Percentiles rank a stretch among this genome's conserved stretches.
These are phyloP conservation scores for Leiothrix lutea DNA, from an alignment of 2,113 vertebrate species.

Conservation along the genomic window DNA sequence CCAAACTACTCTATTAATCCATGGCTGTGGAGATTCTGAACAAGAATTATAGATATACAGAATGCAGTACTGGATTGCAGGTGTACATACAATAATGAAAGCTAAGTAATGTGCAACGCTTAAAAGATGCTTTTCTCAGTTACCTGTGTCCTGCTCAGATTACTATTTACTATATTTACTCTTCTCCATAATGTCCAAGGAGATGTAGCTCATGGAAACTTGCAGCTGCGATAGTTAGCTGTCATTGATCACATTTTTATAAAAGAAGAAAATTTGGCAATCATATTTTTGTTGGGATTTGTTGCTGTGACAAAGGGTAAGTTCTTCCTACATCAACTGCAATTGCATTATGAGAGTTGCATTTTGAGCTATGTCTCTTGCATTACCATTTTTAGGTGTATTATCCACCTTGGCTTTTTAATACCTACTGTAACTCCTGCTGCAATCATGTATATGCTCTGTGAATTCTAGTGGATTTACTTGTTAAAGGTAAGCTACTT, in stretches of 20 bases:
- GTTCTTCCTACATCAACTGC: not conserved
- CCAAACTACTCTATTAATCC: not conserved
- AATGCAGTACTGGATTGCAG: not conserved
- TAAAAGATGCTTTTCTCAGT: not conserved
- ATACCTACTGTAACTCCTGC: not conserved
- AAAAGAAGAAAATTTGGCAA: not conserved
- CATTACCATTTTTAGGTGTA: not conserved
- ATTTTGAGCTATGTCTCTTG: not conserved
- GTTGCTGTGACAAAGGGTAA: not conserved
- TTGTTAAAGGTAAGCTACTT: not conserved
- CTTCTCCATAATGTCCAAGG: not conserved
- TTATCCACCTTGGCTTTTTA: not conserved
- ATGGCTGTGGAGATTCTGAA: not conserved
- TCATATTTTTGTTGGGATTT: not conserved
- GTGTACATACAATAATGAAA: not conserved
- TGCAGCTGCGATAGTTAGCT: not conserved
- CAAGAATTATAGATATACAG: not conserved
- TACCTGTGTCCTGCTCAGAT: not conserved
- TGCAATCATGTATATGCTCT: not conserved
- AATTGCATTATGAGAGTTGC: not conserved
- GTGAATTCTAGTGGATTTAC: not conserved
- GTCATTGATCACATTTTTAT: not conserved
- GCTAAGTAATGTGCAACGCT: not conserved
- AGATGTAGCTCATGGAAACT: not conserved
- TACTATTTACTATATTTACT: not conserved